Evolutionary conservation across 2,113 vertebrate species (phyloP), one percentile per base, ranked within the genome.

Genomic region (Perccottus glenii): DNA sequence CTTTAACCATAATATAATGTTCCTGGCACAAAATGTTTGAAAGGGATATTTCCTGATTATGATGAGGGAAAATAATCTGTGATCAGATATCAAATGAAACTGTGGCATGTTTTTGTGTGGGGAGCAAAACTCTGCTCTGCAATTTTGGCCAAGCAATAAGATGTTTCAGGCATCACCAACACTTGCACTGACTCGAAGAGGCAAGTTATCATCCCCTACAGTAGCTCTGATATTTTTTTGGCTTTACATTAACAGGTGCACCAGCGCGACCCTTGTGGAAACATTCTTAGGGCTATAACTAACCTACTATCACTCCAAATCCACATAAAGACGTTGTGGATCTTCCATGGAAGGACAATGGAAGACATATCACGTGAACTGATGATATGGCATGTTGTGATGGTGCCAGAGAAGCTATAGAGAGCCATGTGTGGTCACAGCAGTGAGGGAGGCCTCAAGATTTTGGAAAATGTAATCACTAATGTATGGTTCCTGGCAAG

Each of bases 51-150:
- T 88, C 70, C 74, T 82, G 88, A 89, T 87, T 84, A 89, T 78
- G 82, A 88, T 70, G 60, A 40, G 80, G 83, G 78, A 85, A 70
- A 73, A 80, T 87, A 83, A 88, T 90, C 75, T 84, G 87, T 85
- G 81, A 90, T 90, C 84, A 77, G 76, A 87, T 87, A 87, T 86
- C 78, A 87, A 81, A 86, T 84, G 75, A 84, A 87, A 83, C 83
- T 78, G 61, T 77, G 81, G 81, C 76, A 70, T 88, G 78, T 83
- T 90, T 87, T 83, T 53, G 72, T 78, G 84, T 64, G 75, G 73
- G 83, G 77, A 80, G 73, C 40, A 76, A 79, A 84, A 80, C 80
- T 77, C 85, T 12, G 35, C 82, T 84, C 83, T 85, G 67, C 78
- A 88, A 85, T 88, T 88, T 86, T 86, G 84, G 89, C 79, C 9